Evolutionary conservation across 2,113 vertebrate genomes (phyloP).

Genomic region (Caloenas nicobarica): DNA sequence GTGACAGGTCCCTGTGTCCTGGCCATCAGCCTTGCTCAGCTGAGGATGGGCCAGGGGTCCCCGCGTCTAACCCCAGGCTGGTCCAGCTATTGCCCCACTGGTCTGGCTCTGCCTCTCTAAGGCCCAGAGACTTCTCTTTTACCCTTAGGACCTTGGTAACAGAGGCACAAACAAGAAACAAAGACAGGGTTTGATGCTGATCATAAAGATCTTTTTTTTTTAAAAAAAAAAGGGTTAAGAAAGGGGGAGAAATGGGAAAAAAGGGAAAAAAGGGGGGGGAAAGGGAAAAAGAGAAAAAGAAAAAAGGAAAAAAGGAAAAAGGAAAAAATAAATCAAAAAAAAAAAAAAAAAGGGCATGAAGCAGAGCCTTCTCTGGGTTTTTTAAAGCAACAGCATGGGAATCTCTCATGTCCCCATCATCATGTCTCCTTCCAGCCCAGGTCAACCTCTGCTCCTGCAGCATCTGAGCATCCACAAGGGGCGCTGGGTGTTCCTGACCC

Average conservation of each 20-base stretch:
- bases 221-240: too few relatives aligned
- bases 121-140: fast-evolving
- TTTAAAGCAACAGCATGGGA: background rate
- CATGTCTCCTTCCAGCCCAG: too few relatives aligned
- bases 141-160: background rate
- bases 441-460: too few relatives aligned
- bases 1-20: background rate
- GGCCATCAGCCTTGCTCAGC: background rate
- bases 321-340: too few relatives aligned
- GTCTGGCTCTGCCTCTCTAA: background rate
- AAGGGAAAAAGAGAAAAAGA: too few relatives aligned
- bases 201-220: too few relatives aligned
- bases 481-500: too few relatives aligned
- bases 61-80: background rate
- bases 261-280: too few relatives aligned
- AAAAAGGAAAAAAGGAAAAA: too few relatives aligned
- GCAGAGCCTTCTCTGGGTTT: background rate
- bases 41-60: background rate
- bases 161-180: background rate
- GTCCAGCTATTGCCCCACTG: background rate
- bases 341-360: background rate
- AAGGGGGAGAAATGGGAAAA: too few relatives aligned
- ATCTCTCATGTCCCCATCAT: too few relatives aligned
- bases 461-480: too few relatives aligned
- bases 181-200: background rate